Evolutionary conservation across 2,797 vertebrate genomes (phyloP), one percentile per base, ranked within the genome.

Genomic region (Eleutherodactylus coqui): DNA sequence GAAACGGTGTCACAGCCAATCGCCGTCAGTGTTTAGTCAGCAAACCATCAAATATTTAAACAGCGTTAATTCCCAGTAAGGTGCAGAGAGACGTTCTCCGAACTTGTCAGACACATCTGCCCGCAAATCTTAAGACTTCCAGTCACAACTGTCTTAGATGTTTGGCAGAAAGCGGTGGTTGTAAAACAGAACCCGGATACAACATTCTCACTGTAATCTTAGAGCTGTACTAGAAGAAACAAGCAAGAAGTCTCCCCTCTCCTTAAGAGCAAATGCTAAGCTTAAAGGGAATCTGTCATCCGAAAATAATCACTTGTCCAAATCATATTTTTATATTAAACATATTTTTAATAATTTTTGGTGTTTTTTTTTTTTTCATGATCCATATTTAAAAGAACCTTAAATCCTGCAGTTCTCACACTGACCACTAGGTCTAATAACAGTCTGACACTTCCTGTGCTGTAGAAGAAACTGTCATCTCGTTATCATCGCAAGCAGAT

Each of bases 11-110:
- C 91, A 38, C 88, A 88, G 83, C 86, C 88, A 90, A 89, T 90
- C 2, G 7, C 90, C 89, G 89, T 89, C 87, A 87, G 87, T 86
- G 89, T 90, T 90, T 90, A 89, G 88, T 91, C 91, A 91, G 91
- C 89, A 90, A 86, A 90, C 45, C 11, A 73, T 73, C 70, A 76
- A 90, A 47, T 90, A 92, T 90, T 91, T 91, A 91, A 92, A 91
- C 89, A 76, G 64, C 83, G 89, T 88, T 90, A 83, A 89, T 92
- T 91, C 89, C 85, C 88, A 86, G 80, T 69, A 84, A 84, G 79
- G 87, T 89, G 85, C 79, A 70, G 62, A 86, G 73, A 88, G 75
- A 78, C 80, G 82, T 86, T 88, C 86, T 89, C 88, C n/a, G 75
- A 32, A 49, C 41, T 73, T 62, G 72, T 60, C 82, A 84, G 64